Conservation (phyloP, 1,140 invertebrate genomes). For the Hormaphis cornu region DNA sequence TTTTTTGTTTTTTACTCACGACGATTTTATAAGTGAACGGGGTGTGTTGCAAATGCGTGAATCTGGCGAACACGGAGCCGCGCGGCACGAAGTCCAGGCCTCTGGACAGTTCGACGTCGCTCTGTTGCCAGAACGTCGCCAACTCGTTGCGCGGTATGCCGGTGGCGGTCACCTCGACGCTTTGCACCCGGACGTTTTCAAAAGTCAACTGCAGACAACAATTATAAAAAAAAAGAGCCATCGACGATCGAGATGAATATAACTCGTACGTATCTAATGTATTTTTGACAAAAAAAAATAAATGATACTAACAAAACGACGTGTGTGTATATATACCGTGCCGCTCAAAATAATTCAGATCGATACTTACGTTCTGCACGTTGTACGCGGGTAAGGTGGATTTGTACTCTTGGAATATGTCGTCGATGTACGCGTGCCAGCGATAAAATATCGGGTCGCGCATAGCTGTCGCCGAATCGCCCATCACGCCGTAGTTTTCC, state of each 20-base stretch:
- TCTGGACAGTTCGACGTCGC: conserved; percentile 45
- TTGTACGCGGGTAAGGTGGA: conserved; percentile 55
- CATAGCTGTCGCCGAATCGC: conserved; percentile 63
- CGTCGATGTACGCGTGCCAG: conserved; percentile 70
- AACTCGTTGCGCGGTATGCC: conserved; percentile 43
- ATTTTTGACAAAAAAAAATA: too few species aligned
- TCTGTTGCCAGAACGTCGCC: conserved; percentile 47
- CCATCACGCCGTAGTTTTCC: conserved; percentile 59
- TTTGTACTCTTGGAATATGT: conserved; percentile 69
- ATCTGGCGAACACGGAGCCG: conserved; percentile 44
- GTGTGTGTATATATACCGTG: too few species aligned
- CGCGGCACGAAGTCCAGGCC: conserved; percentile 46
- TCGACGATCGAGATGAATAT: too few species aligned
- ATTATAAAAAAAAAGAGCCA: too few species aligned
- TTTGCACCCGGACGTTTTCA: conserved; percentile 47
- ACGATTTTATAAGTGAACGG: conserved; percentile 42
- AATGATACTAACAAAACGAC: too few species aligned
- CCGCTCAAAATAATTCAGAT: too few species aligned
- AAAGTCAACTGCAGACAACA: conserved; percentile 54
- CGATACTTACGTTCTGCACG: conserved; percentile 45
- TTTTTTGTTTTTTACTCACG: conserved; percentile 32
- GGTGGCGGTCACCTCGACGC: conserved; percentile 40
- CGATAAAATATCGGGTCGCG: conserved; percentile 77
- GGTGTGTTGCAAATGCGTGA: conserved; percentile 46
- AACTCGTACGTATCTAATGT: too few species aligned